Percentiles rank a stretch among this genome's conserved stretches.
Conservation (phyloP, 2,113 vertebrate genomes). For the human (Homo sapiens) region GRCh38 chr4:148011501-148012000, state of each 20-base stretch:
- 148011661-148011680: not conserved
- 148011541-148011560: not conserved
- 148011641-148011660: too few species aligned
- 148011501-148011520: not conserved
- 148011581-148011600: rapidly evolving
- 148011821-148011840: not conserved
- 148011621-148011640: not conserved
- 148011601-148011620: not conserved
- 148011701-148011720: not conserved
- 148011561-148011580: not conserved
- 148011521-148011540: not conserved
- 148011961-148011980: not conserved
- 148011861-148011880: not conserved
- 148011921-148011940: not conserved
- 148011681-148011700: not conserved
- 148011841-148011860: not conserved
- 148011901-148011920: not conserved
- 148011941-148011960: not conserved
- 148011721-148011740: not conserved
- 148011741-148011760: not conserved
- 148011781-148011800: not conserved
- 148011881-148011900: constrained; percentile 9
- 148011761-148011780: not conserved
- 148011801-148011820: not conserved
- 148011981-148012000: not conserved